Conservation (phyloP, 2,888 invertebrate species). For the Cinara cedri region DNA sequence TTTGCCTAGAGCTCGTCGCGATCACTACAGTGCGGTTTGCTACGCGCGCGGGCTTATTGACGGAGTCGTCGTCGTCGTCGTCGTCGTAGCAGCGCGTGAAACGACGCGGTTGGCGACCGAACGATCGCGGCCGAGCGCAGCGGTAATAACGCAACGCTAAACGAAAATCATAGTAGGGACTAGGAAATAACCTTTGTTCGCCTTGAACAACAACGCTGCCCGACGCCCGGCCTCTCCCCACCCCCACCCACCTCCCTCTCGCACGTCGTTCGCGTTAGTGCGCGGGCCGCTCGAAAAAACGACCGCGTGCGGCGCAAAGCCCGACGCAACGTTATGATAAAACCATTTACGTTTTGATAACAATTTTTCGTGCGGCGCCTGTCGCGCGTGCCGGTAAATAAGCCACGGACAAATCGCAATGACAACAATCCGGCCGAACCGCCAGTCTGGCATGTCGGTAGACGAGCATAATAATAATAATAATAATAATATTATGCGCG, state of each 20-base stretch:
- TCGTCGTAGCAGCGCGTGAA: neutral
- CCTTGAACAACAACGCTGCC: conserved; percentile 36
- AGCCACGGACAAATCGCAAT: neutral
- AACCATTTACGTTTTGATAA: conserved; percentile 3
- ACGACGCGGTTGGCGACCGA: neutral
- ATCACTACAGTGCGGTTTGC: conserved; percentile 9
- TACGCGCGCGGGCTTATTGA: neutral
- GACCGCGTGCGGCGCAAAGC: no score
- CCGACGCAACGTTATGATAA: neutral
- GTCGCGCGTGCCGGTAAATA: neutral
- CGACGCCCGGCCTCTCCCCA: neutral
- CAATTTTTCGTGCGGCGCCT: neutral
- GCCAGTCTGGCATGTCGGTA: no score
- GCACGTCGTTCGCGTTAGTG: no score
- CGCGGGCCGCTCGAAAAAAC: no score
- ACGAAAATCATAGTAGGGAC: conserved; percentile 39
- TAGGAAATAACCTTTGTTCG: conserved; percentile 56
- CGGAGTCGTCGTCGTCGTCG: neutral
- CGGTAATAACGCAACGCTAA: no score
- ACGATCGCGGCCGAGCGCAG: neutral
- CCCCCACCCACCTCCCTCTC: neutral
- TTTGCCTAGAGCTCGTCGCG: conserved; percentile 27
- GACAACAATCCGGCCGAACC: no score
- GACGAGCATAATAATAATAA: no score
- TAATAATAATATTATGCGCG: no score